Base-by-base conservation (phyloP, 2,113 vertebrate genomes). In the Ammodytes marinus region DNA sequence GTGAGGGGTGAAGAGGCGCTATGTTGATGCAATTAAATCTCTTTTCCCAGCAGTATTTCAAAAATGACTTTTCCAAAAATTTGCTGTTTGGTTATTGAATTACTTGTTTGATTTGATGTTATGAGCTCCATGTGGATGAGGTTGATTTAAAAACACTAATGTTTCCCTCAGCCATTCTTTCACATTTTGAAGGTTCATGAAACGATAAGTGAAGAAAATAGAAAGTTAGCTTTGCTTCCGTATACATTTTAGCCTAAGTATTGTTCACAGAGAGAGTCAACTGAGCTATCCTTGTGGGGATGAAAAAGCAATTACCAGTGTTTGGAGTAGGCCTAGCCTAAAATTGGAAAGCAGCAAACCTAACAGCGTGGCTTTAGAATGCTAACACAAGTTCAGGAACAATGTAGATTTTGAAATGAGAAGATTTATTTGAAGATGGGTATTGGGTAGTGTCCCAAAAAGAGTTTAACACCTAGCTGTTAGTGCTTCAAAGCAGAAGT, bases 331-430 rank as follows among this genome's bases (percentile, higher is more conserved):
- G 27, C 27, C 27, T 27, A 27, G 27, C 1, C 27, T 27, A 27
- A 27, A 27, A 79, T 8, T 60, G 42, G 12, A 69, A 72, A 45
- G 63, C 45, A 74, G 74, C 55, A 52, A 63, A 46, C 55, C 37
- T 40, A 71, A 59, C 66, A 77, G 50, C 52, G 55, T n/a, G 40
- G 59, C 39, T 71, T 52, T 46, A 54, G 65, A 54, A 8, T 50
- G 6, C 17, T 42, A n/a, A 43, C 5, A 19, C 15, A 39, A 52
- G 4, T 53, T 67, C 3, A n/a, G 13, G 17, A 47, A 53, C 9
- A 14, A 13, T n/a, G 43, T 61, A 43, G n/a, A 73, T 42, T 35
- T 59, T 64, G 3, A 42, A 72, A 58, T 65, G 15, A 65, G 27
- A 27, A 27, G 1, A 27, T 27, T 27, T 27, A 27, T 27, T 76